Base-by-base conservation (phyloP, 2,113 vertebrate genomes). In the Rhea pennata region DNA sequence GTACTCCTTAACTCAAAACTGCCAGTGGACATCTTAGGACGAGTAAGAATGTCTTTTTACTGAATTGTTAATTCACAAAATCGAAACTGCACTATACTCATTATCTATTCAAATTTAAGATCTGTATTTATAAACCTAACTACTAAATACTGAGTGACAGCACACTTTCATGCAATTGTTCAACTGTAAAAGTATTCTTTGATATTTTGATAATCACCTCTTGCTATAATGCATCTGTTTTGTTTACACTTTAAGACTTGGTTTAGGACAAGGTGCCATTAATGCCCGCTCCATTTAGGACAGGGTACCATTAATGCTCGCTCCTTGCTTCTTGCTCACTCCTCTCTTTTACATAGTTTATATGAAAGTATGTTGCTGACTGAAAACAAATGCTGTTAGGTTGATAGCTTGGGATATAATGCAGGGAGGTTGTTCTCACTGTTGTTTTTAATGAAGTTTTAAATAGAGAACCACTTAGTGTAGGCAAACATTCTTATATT, bases 1-100 rank as follows among this genome's bases (percentile, higher is more conserved):
- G 99, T 99, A 56, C 98, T 99, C 91, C 99, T 99, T 22, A 99
- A 99, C 97, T 99, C 99, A 83, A 99, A 99, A 96, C 98, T 99
- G 61, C 99, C 99, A 84, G 99, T 99, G 97, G 99, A 99, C 95
- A 98, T 99, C 92, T 98, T 99, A 65, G 99, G 99, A 97, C 98
- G 99, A 98, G 99, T 99, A 98, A 98, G 98, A 95, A 93, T 51
- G 33, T 65, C 53, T 90, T 88, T 72, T 14, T 88, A 72, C 5
- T 64, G 93, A n/a, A 61, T 44, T 58, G 12, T 50, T 75, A 67
- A 10, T 62, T 91, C 23, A 40, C 40, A 65, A 69, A 59, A 15
- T 67, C 39, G 14, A 23, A 80, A 76, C 48, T 78, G 24, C 83
- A 48, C 26, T 88, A 48, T 17, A 24, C 53, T 88, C 51, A 33